Conservation (phyloP, 2,888 invertebrate genomes). For the Sphaerophoria rueppellii region DNA sequence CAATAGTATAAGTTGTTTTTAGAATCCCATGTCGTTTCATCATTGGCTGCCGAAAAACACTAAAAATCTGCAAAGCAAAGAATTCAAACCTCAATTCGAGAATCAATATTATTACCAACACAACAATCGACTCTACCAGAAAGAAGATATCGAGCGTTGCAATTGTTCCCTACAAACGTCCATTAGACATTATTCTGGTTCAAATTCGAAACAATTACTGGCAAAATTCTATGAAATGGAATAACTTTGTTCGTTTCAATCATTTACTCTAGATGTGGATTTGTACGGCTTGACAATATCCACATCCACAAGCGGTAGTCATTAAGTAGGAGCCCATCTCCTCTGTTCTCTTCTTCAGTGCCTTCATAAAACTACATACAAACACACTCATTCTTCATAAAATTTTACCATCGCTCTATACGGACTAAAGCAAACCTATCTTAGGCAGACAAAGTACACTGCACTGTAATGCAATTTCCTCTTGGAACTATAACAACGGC, state of each 20-base stretch:
- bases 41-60: too few species aligned
- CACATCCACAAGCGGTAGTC: constrained; percentile 18
- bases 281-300: too few species aligned
- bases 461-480: constrained; percentile 59
- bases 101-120: too few species aligned
- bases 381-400: background rate
- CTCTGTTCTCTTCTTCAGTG: background rate
- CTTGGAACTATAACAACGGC: constrained; percentile 55
- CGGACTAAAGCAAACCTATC: background rate
- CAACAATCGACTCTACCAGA: too few species aligned
- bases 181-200: background rate
- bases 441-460: constrained; percentile 34
- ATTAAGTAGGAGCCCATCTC: background rate
- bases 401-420: background rate
- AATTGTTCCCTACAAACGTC: too few species aligned
- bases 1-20: too few species aligned
- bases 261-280: background rate
- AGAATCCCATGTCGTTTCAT: too few species aligned
- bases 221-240: constrained; percentile 25
- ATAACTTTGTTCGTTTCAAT: constrained; percentile 34
- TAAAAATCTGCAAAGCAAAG: too few species aligned
- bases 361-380: background rate
- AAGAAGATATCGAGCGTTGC: too few species aligned
- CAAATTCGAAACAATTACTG: background rate
- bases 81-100: too few species aligned